Evolutionary conservation across 2,888 invertebrate genomes (phyloP), one percentile per base, ranked within the genome.

Genomic region (Unio delphinus): DNA sequence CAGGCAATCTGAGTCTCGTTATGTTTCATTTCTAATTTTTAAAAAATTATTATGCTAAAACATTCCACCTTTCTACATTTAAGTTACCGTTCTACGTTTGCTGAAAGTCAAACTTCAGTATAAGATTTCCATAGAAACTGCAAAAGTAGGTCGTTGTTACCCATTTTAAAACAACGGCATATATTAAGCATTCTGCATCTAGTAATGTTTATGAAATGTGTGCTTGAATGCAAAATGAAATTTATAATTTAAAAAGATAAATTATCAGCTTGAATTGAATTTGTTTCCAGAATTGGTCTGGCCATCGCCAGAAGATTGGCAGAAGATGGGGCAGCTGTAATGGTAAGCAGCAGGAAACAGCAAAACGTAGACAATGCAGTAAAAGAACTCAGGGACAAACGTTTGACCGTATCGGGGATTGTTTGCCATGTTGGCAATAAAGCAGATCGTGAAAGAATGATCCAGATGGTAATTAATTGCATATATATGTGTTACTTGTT

Each of bases 291-390:
- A 64, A 99, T 99, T 90, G 98, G 99, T 6, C 95, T 93, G 88
- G 94, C 96, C 0, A 96, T 98, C 82, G 98, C 98, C 4, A 93
- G 94, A 87, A 92, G 96, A 72, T 91, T 99, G 65, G 96, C 94
- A 11, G 91, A 92, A 83, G 97, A 98, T 91, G 99, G 99, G 59
- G 98, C 98, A 4, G 93, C 94, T 68, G 95, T 99, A 15, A 93
- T 98, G 74, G 93, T 99, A 61, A 96, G 97, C 88, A 97, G 97
- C 86, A 92, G 98, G 72, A 97, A 95, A 89, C 93, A 95, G 88
- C 91, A 92, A 56, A 97, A 98, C 91, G 98, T 99, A 0, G 92
- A 93, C 62, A 92, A 91, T 67, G 96, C 97, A 0, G 92, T 97
- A 0, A 90, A 93, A 30, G 91, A 92, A 83, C 91, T 98, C 58